Evolutionary conservation across 1,140 invertebrate species (phyloP), one percentile per base, ranked within the genome.

Genomic region (Delia radicum): DNA sequence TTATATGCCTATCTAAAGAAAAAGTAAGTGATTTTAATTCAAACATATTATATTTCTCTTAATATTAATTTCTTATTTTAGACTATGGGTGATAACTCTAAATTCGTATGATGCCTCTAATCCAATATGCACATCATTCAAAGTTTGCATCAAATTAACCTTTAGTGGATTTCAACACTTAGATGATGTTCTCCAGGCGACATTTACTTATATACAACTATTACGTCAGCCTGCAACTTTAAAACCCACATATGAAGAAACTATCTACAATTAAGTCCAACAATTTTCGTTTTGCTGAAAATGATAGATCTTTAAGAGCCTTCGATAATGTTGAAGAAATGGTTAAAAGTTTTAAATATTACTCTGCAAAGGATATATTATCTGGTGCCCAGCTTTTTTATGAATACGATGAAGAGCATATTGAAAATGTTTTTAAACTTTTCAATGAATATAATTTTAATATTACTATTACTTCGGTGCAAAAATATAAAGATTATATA

Each of bases 31-130:
- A 55, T 55, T 24, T 24, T 55, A 21, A 55, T 26, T 55, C 37
- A 4, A 33, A 21, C 4, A 1, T 27, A 21, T 10, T 31, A 15
- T 46, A 2, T 28, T n/a, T 24, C 0, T 13, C 1, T 28, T 21
- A 37, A 15, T 6, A 27, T 27, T 74, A 10, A 37, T 67, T 28
- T 29, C 3, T 72, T 55, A 21, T 69, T 12, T 33, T 79, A 91
- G 90, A 87, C 91, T 95, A 37, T 97, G 95, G 94, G 95, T 92
- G 2, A 87, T 96, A 3, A 91, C 91, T 15, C 89, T 98, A 12
- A 90, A 89, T 74, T 90, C 91, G 5, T 95, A 94, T 7, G 92
- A 92, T 79, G 92, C 93, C 79, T 89, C 91, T 77, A 94, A 92
- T 74, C 91, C 91, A 0, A 90, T 93, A 81, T 93, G 91, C 77